A percentile compares a stretch with the other conserved stretches of the same genome.
phyloP scores from a whole-genome alignment of 2,888 invertebrate genomes.

The Ornithoptera priamus region DNA sequence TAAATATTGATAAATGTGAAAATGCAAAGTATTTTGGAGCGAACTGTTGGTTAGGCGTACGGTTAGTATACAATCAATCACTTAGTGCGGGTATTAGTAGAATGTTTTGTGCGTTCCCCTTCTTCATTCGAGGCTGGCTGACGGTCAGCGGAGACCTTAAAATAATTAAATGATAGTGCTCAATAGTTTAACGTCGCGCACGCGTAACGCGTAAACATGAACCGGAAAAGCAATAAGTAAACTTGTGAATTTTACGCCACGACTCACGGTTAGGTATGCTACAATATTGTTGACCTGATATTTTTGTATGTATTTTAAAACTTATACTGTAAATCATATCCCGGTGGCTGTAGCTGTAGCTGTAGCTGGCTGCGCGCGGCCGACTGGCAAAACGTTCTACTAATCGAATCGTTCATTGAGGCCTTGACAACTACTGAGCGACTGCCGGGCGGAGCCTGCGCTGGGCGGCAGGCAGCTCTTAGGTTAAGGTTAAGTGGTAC shows the following conservation, averaged over 20 bases:
- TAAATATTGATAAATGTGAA: conserved; percentile 69
- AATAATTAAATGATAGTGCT: conserved; percentile 71
- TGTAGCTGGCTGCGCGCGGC: conserved; percentile 40
- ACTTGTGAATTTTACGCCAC: conserved; percentile 66
- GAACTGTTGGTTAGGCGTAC: conserved; percentile 60
- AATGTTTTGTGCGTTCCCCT: conserved; percentile 66
- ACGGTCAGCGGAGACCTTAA: conserved; percentile 50
- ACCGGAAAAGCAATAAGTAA: conserved; percentile 69
- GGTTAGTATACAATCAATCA: conserved; percentile 57
- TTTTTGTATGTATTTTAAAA: conserved; percentile 79
- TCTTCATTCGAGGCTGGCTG: conserved; percentile 66
- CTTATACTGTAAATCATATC: conserved; percentile 76
- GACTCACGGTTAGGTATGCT: conserved; percentile 59
- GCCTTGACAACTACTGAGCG: conserved; percentile 40
- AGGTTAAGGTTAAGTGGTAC: conserved; percentile 17
- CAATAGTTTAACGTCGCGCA: conserved; percentile 63
- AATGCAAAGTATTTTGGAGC: conserved; percentile 70
- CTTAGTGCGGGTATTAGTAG: conserved; percentile 56
- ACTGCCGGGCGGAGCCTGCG: neutral
- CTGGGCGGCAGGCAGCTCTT: conserved; percentile 4
- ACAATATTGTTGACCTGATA: conserved; percentile 67
- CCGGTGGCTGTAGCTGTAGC: conserved; percentile 64
- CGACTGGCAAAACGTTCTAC: conserved; percentile 69
- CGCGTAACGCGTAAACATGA: conserved; percentile 42
- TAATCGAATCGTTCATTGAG: conserved; percentile 44